These are phyloP conservation scores for Malurus alboscapulatus DNA, from an alignment of 2,113 vertebrate species.

Conservation along the genomic window DNA sequence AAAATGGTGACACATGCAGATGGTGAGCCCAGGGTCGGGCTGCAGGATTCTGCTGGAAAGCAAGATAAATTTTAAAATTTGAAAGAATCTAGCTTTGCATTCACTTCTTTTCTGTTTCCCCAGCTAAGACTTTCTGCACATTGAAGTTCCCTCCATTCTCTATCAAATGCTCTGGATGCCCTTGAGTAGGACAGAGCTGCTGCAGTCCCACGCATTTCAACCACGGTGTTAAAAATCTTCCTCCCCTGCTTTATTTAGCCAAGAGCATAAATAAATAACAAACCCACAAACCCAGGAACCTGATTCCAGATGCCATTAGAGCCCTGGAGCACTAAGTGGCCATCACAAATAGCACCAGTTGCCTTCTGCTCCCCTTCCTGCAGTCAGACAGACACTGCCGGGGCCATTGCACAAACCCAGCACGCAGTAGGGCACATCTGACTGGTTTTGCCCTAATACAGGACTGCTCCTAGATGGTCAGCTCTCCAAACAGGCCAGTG, in stretches of 20 bases:
- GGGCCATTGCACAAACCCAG: neutral
- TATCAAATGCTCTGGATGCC: neutral
- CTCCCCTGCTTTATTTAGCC: conserved; percentile 1
- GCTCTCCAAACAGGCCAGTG: neutral
- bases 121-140: neutral
- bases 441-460: neutral
- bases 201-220: neutral
- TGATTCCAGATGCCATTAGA: conserved; percentile 19
- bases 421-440: neutral
- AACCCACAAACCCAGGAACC: conserved; percentile 20
- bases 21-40: neutral
- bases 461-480: neutral
- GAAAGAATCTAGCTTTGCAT: neutral
- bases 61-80: neutral
- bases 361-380: conserved; percentile 24
- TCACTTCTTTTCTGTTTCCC: neutral
- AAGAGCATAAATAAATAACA: neutral
- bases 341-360: neutral
- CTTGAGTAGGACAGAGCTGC: neutral
- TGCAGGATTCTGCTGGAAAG: neutral
- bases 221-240: conserved; percentile 23
- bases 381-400: neutral
- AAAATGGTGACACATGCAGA: neutral
- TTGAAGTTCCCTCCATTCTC: neutral
- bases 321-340: neutral